These are phyloP conservation scores for Helicoverpa zea DNA, from an alignment of 1,140 invertebrate genomes.

Conservation along the genomic window DNA sequence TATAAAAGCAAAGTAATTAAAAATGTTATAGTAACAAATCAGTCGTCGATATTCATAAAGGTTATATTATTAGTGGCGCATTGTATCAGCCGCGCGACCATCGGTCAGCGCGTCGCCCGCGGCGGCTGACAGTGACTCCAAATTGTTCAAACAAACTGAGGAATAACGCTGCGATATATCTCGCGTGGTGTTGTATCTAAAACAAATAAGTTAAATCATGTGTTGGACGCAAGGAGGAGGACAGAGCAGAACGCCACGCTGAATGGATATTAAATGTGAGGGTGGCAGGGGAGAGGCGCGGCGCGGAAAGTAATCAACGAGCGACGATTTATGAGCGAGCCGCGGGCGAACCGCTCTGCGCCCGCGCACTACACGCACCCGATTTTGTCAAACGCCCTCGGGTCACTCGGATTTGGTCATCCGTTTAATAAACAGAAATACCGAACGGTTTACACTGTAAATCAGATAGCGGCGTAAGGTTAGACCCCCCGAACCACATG, in stretches of 20 bases:
- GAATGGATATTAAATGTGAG: constrained; percentile 64
- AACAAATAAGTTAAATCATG: constrained; percentile 85
- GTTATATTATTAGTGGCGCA: constrained; percentile 51
- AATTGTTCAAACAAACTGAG: constrained; percentile 66
- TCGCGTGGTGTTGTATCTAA: constrained; percentile 75
- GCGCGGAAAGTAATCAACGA: constrained; percentile 76
- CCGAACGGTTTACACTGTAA: constrained; percentile 39
- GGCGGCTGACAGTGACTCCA: constrained; percentile 60
- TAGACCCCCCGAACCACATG: constrained; percentile 53
- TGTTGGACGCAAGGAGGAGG: constrained; percentile 54
- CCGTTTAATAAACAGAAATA: constrained; percentile 41
- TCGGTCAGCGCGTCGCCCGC: constrained; percentile 61
- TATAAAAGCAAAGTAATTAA: constrained; percentile 51
- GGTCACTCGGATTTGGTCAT: constrained; percentile 48
- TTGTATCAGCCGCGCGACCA: constrained; percentile 60
- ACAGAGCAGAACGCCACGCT: constrained; percentile 47
- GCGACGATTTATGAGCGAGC: constrained; percentile 71
- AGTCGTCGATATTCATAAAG: constrained; percentile 40
- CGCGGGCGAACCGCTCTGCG: constrained; percentile 47
- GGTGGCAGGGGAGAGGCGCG: constrained; percentile 46
- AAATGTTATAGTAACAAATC: constrained; percentile 47
- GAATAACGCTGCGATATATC: constrained; percentile 79
- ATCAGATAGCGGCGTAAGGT: constrained; percentile 34
- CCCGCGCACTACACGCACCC: constrained; percentile 51
- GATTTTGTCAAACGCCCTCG: constrained; percentile 65